Conservation (phyloP, 2,797 vertebrate genomes). For the Myiothlypis chrysogaster region DNA sequence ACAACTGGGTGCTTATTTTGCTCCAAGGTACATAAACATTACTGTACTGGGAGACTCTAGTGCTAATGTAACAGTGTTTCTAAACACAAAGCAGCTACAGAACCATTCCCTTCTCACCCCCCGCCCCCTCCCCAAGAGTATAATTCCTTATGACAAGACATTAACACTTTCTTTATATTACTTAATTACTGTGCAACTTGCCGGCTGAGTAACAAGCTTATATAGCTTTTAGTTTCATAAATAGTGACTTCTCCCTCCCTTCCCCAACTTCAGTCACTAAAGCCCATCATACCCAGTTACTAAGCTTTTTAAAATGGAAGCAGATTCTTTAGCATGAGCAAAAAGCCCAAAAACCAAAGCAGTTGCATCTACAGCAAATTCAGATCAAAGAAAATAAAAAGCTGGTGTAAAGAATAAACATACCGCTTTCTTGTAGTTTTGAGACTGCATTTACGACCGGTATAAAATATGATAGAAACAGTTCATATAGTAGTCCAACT, state of each 20-base stretch:
- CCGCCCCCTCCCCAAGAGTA: neutral
- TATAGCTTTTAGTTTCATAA: neutral
- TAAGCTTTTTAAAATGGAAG: neutral
- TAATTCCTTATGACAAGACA: neutral
- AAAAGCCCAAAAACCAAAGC: slow-evolving; percentile 75
- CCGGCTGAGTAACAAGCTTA: neutral
- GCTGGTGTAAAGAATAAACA: slow-evolving; percentile 93
- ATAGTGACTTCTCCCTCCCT: neutral
- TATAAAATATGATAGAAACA: slow-evolving; percentile 91
- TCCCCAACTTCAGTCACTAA: slow-evolving; percentile 13
- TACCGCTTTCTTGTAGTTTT: slow-evolving; percentile 97
- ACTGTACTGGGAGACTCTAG: neutral
- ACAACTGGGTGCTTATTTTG: neutral
- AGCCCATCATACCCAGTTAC: slow-evolving; percentile 44
- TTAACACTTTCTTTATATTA: neutral
- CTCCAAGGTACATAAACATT: neutral
- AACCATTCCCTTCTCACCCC: neutral
- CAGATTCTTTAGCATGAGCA: slow-evolving; percentile 64
- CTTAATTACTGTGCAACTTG: slow-evolving; percentile 50
- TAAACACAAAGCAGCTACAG: slow-evolving; percentile 14
- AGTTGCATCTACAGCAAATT: slow-evolving; percentile 83
- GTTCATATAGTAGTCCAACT: slow-evolving; percentile 96
- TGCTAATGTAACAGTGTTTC: neutral
- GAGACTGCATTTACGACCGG: slow-evolving; percentile 90
- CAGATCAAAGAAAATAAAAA: slow-evolving; percentile 82